Percentiles rank a stretch among this genome's conserved stretches.
phyloP scores from a whole-genome alignment of 2,113 vertebrate species.

The Gymnobelideus leadbeateri region DNA sequence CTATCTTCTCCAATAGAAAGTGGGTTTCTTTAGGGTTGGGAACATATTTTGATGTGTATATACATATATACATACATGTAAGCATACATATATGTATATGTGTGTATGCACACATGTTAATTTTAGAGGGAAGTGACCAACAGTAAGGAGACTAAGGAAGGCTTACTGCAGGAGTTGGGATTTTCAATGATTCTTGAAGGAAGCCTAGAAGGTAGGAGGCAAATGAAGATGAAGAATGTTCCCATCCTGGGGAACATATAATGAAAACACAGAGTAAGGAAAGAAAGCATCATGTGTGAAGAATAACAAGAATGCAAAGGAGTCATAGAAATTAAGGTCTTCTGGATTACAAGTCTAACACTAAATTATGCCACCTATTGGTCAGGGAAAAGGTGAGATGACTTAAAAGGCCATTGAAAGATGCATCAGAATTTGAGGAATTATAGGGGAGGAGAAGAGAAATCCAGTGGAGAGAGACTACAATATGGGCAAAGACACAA shows the following conservation, averaged over 20 bases:
- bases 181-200: not conserved
- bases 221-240: not conserved
- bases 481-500: not conserved
- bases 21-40: no score
- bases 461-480: constrained; percentile 8
- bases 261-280: not conserved
- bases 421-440: constrained; percentile 20
- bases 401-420: not conserved
- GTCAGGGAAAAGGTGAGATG: not conserved
- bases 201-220: not conserved
- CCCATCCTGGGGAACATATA: not conserved
- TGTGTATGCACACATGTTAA: not conserved
- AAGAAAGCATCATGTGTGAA: not conserved
- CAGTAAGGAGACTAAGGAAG: not conserved
- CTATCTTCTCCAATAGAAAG: no score
- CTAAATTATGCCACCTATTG: not conserved
- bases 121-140: not conserved
- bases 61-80: no score
- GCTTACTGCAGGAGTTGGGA: not conserved
- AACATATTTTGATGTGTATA: no score
- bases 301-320: not conserved
- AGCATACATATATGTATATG: no score
- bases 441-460: not conserved
- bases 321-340: no score
- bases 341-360: no score